Conservation (phyloP, 1,140 invertebrate genomes). For the Diuraphis noxia region DNA sequence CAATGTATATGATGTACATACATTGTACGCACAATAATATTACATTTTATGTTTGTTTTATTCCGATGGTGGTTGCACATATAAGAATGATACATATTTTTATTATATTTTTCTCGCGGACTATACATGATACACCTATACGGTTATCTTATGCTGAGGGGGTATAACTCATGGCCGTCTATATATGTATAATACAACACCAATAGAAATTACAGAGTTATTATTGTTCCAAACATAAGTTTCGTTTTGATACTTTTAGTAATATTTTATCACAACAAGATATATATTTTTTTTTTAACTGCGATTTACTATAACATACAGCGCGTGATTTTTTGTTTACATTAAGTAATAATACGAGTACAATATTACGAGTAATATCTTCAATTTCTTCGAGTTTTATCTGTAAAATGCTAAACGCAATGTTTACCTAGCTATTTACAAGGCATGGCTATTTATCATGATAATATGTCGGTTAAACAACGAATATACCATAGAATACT, state of each 20-base stretch:
- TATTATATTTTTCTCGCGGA: background rate
- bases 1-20: background rate
- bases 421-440: background rate
- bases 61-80: background rate
- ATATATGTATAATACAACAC: background rate
- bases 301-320: background rate
- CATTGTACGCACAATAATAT: background rate
- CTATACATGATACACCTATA: background rate
- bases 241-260: background rate
- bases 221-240: background rate
- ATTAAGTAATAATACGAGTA: background rate
- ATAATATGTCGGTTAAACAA: slow-evolving; percentile 5
- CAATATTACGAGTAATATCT: no score
- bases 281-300: background rate
- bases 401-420: background rate
- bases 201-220: background rate
- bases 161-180: background rate
- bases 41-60: background rate
- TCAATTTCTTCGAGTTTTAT: background rate
- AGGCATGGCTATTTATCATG: background rate
- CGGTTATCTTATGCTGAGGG: background rate
- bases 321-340: background rate
- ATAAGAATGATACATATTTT: background rate
- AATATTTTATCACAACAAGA: background rate
- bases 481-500: background rate